phyloP scores from a whole-genome alignment of 2,113 vertebrate species.

The Strix uralensis region DNA sequence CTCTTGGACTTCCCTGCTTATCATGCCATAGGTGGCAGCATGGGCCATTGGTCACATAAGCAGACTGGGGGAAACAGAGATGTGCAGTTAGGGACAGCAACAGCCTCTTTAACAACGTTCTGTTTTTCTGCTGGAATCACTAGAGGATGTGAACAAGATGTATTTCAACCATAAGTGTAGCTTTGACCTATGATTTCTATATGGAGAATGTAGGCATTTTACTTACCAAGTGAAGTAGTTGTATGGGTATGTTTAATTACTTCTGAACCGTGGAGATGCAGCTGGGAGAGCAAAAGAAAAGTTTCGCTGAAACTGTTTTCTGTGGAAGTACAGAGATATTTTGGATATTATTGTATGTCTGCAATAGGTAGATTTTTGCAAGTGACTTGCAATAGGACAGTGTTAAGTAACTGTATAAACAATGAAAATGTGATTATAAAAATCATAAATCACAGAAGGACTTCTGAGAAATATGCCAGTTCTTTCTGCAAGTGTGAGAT shows the following conservation, averaged over 20 bases:
- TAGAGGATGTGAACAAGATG: not conserved
- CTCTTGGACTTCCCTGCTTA: not conserved
- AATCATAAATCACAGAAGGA: not conserved
- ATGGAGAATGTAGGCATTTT: not conserved
- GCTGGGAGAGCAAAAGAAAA: not conserved
- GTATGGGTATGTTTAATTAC: not conserved
- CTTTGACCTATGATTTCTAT: not conserved
- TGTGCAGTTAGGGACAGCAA: not conserved
- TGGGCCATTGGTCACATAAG: rapidly evolving
- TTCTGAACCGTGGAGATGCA: not conserved
- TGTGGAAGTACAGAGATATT: not conserved
- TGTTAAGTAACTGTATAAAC: not conserved
- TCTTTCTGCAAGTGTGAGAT: not conserved
- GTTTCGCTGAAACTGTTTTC: not conserved
- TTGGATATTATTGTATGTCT: not conserved
- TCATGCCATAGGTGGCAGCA: not conserved
- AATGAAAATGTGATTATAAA: not conserved
- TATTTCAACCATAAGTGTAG: not conserved
- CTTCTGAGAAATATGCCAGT: not conserved
- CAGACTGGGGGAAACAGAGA: not conserved
- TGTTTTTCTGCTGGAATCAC: not conserved
- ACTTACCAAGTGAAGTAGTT: not conserved
- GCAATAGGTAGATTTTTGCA: not conserved
- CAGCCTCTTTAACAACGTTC: not conserved
- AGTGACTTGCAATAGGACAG: not conserved